Evolutionary conservation across 2,888 invertebrate genomes (phyloP).

Genomic region (Flexamia atlantica): DNA sequence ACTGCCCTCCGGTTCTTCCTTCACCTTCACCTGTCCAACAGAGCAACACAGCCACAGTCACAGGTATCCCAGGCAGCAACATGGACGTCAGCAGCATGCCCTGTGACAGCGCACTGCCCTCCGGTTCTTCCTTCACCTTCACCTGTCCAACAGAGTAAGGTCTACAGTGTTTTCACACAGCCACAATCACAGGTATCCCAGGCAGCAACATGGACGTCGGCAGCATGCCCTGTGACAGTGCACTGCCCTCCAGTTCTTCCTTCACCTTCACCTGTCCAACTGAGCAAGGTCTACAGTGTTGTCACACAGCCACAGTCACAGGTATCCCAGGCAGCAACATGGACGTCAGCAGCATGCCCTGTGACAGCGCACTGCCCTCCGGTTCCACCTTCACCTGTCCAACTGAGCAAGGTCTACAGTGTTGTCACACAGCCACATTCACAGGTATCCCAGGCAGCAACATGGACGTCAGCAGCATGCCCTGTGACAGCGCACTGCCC

Average conservation of each 20-base stretch:
- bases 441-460: conserved; percentile 82
- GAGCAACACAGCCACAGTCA: conserved; percentile 79
- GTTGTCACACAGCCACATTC: conserved; percentile 77
- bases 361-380: neutral
- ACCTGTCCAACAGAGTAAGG: neutral
- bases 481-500: conserved; percentile 18
- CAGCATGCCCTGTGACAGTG: conserved; percentile 44
- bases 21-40: neutral
- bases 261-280: neutral
- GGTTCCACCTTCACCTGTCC: neutral
- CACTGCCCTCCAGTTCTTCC: neutral
- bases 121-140: conserved; percentile 22
- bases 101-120: conserved; percentile 17
- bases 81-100: conserved; percentile 64
- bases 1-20: conserved; percentile 8
- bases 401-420: too few relatives aligned
- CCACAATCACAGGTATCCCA: too few relatives aligned
- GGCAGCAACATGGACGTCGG: conserved; percentile 64
- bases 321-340: too few relatives aligned
- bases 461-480: conserved; percentile 64
- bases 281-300: too few relatives aligned
- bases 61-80: conserved; percentile 81
- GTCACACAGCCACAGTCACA: too few relatives aligned
- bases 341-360: conserved; percentile 61
- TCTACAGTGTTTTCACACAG: too few relatives aligned